Conservation (phyloP, 2,888 invertebrate species). For the Digitonthophagus gazella region DNA sequence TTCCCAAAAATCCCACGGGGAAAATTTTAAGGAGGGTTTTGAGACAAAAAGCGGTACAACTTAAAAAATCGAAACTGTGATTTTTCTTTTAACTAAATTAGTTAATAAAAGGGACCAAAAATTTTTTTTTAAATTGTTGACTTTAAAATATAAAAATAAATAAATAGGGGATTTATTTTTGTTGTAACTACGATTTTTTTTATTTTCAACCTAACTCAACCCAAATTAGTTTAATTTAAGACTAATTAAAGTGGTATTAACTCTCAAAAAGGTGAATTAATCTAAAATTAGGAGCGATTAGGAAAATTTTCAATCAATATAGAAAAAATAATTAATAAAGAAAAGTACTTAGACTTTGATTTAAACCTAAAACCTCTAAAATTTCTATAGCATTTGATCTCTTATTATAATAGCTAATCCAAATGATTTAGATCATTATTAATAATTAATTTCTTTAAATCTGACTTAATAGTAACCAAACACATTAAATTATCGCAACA, state of each 20-base stretch:
- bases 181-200: not conserved
- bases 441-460: too few relatives aligned
- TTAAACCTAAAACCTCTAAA: too few relatives aligned
- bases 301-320: too few relatives aligned
- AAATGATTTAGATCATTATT: too few relatives aligned
- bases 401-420: too few relatives aligned
- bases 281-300: too few relatives aligned
- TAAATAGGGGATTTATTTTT: not conserved
- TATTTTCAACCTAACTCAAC: not conserved
- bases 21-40: conserved; percentile 66
- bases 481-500: too few relatives aligned
- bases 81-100: conserved; percentile 1
- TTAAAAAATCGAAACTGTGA: conserved; percentile 44
- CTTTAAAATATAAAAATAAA: conserved; percentile 1
- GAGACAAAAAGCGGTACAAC: conserved; percentile 50
- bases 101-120: not conserved
- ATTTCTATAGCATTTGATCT: too few relatives aligned
- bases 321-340: not conserved
- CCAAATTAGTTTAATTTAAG: not conserved
- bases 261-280: too few relatives aligned
- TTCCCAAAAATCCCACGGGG: conserved; percentile 68
- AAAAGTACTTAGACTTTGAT: not conserved
- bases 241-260: too few relatives aligned
- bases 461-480: too few relatives aligned
- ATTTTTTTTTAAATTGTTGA: not conserved